Base-by-base conservation (phyloP, 2,797 vertebrate species). In the Oryzias sinensis region DNA sequence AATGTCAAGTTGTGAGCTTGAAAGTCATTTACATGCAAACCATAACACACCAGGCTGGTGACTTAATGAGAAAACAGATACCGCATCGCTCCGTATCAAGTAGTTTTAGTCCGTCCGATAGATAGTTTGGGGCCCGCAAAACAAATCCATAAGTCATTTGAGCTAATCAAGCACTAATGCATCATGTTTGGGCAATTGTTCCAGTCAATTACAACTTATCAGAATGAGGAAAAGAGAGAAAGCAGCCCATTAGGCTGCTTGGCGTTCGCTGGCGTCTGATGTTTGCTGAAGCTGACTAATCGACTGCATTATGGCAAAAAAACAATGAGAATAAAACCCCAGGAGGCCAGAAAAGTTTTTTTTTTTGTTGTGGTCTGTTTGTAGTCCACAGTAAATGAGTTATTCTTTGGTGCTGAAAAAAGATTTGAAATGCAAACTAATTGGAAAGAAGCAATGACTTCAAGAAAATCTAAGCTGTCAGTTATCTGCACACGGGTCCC, bases 231-330 rank as follows among this genome's bases (percentile, higher is more conserved):
- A 74, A 69, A 74, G 59, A 72, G 70, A 57, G 62, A 82, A 81
- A 59, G 67, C 64, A 71, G 47, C 65, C 73, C 74, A 80, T 83
- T 85, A 80, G 53, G 59, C 60, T 55, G 64, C 62, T 51, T 68
- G 49, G 53, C 45, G 41, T 75, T 79, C 65, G 76, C 73, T 49
- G 52, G 49, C 61, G 60, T 79, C 62, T 82, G 74, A 79, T 75
- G 73, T 78, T 79, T 69, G 80, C 80, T 62, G 72, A 80, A 81
- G 82, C 72, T 79, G 85, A 83, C 80, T 74, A 73, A 84, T 83
- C 53, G 52, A 78, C 71, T 74, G 62, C 67, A 68, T 53, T 75
- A 76, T 58, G 67, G 65, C 69, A 65, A 79, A 53, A 22, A 83
- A 83, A 74, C 72, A 81, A 79, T 56, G 55, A 64, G 62, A n/a